Evolutionary conservation across 2,888 invertebrate genomes (phyloP).

Genomic region (Xanthia togata): DNA sequence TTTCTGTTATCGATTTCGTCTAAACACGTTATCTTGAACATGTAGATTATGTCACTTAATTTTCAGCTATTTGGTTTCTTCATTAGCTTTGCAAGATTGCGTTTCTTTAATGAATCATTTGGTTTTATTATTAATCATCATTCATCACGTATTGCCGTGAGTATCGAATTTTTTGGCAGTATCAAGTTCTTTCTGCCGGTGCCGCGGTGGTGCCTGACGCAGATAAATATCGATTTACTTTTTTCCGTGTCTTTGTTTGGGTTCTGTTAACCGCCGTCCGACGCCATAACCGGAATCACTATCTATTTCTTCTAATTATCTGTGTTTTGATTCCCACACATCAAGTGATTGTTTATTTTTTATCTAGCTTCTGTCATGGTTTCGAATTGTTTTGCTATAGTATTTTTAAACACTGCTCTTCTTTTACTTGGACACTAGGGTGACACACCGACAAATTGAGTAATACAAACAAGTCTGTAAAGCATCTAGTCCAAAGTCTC

Average conservation of each 20-base stretch:
- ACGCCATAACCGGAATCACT: constrained; percentile 30
- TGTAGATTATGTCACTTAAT: constrained; percentile 26
- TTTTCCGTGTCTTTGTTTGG: constrained; percentile 52
- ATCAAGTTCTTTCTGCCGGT: constrained; percentile 4
- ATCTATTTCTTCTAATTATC: constrained; percentile 22
- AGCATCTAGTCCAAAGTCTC: no score
- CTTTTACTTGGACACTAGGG: background rate
- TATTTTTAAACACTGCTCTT: background rate
- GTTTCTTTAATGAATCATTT: constrained; percentile 30
- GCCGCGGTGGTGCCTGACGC: constrained; percentile 11
- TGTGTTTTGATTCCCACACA: constrained; percentile 27
- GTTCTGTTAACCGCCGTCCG: background rate
- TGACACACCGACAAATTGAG: background rate
- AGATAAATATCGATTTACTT: background rate
- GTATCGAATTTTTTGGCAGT: background rate
- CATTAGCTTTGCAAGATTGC: constrained; percentile 19
- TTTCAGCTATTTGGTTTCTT: constrained; percentile 26
- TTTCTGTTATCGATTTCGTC: constrained; percentile 30
- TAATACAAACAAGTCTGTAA: no score
- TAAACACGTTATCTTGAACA: constrained; percentile 26
- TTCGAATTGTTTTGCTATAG: background rate
- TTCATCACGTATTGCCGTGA: constrained; percentile 30
- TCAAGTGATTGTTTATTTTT: background rate
- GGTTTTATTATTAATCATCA: constrained; percentile 27
- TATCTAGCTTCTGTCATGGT: background rate